Evolutionary conservation across 2,113 vertebrate species (phyloP).

Genomic region (Megalops atlanticus): DNA sequence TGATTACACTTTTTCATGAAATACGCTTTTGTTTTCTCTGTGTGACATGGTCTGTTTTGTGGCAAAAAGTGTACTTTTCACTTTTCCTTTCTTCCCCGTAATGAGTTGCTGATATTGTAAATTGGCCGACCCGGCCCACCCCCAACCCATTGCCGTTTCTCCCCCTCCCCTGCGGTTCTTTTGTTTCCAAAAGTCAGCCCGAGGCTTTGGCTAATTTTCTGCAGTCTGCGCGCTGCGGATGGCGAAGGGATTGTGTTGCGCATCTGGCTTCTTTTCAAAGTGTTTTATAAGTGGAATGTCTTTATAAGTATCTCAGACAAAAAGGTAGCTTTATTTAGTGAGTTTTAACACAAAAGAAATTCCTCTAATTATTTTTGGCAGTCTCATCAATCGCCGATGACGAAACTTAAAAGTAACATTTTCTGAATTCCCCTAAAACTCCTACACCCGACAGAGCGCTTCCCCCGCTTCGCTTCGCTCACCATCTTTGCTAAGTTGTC

Average conservation of each 20-base stretch:
- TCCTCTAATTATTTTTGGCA: not conserved
- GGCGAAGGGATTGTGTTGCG: not conserved
- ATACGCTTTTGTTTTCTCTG: not conserved
- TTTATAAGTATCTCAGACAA: not conserved
- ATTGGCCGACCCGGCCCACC: not conserved
- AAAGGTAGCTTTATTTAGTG: not conserved
- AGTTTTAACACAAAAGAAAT: not conserved
- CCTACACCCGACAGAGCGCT: not conserved
- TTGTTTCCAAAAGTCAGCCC: slow-evolving; percentile 30
- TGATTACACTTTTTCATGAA: not conserved
- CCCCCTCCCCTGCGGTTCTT: slow-evolving; percentile 25
- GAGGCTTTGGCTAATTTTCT: not conserved
- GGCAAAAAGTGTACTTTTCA: not conserved
- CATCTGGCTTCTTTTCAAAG: slow-evolving; percentile 19
- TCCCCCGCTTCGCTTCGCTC: not conserved
- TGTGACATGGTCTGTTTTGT: not conserved
- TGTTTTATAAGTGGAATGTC: not conserved
- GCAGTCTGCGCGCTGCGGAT: not conserved
- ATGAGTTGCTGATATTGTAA: slow-evolving; percentile 27
- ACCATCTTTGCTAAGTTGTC: not conserved
- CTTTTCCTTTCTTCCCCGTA: slow-evolving; percentile 15
- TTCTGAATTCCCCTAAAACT: slow-evolving; percentile 13
- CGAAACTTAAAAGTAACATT: not conserved
- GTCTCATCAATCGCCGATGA: not conserved
- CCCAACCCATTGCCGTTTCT: not conserved